These are phyloP conservation scores for Enteromius thamalakanensis DNA, from an alignment of 2,797 vertebrate species.

Conservation along the genomic window DNA sequence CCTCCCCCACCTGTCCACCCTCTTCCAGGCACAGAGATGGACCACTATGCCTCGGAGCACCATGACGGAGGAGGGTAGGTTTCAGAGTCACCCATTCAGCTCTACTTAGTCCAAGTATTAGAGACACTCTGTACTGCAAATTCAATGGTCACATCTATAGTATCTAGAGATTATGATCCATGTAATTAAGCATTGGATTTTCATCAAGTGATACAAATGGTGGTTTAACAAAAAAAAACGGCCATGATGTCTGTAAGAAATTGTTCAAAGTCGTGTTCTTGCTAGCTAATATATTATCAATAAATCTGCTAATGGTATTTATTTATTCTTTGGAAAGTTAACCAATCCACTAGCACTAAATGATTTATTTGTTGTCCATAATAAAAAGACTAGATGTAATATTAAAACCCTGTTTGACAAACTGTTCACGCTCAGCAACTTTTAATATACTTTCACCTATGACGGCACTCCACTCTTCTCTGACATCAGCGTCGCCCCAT, in stretches of 20 bases:
- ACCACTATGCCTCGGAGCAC: constrained; percentile 90
- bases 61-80: constrained; percentile 88
- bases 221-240: not conserved
- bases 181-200: not conserved
- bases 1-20: constrained; percentile 96
- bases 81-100: not conserved
- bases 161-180: not conserved
- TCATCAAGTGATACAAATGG: not conserved
- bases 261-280: not conserved
- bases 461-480: constrained; percentile 3
- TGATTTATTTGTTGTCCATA: constrained; percentile 14
- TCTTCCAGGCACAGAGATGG: constrained; percentile 94
- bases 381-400: constrained; percentile 16
- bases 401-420: constrained; percentile 28
- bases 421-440: constrained; percentile 15
- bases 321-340: constrained; percentile 24
- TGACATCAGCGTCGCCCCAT: constrained; percentile 36
- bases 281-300: not conserved
- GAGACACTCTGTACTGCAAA: not conserved
- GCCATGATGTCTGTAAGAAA: not conserved
- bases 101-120: not conserved
- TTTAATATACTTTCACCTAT: constrained; percentile 15
- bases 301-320: constrained; percentile 3
- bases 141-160: constrained; percentile 19
- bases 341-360: not conserved